phyloP scores from a whole-genome alignment of 2,113 vertebrate genomes.

The Austrofundulus limnaeus region DNA sequence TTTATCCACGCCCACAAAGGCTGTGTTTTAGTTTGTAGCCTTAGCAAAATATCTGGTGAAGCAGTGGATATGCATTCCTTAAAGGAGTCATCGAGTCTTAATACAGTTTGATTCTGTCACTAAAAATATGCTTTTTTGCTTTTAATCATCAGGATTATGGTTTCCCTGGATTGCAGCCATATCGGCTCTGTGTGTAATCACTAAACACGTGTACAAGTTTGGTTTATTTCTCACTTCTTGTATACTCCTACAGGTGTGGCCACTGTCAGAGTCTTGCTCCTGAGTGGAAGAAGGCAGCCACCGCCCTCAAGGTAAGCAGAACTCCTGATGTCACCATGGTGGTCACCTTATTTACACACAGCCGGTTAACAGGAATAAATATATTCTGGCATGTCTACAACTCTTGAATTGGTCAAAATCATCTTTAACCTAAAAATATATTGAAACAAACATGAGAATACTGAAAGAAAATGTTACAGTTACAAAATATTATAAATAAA shows the following conservation, averaged over 20 bases:
- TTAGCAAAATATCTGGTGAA: no score
- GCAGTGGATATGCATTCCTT: no score
- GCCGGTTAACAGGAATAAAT: not conserved
- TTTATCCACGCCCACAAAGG: no score
- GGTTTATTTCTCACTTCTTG: not conserved
- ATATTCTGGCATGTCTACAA: no score
- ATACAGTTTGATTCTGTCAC: no score
- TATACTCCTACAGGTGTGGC: constrained; percentile 85
- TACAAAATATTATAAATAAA: no score
- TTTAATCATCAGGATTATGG: no score
- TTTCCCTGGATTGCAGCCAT: not conserved
- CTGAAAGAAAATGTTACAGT: not conserved
- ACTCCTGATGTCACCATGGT: not conserved
- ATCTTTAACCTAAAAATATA: no score
- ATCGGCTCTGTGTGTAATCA: not conserved
- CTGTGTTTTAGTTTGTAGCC: no score
- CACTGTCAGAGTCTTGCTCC: constrained; percentile 89
- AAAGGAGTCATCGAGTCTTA: no score
- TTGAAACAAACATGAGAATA: no score
- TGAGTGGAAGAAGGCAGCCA: constrained; percentile 96
- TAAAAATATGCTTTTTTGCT: not conserved
- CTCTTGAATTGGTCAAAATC: no score
- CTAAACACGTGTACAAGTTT: not conserved
- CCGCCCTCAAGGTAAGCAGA: constrained; percentile 90
- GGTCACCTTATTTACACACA: not conserved